phyloP scores from a whole-genome alignment of 2,888 invertebrate species.

The Lampropteryx suffumata region DNA sequence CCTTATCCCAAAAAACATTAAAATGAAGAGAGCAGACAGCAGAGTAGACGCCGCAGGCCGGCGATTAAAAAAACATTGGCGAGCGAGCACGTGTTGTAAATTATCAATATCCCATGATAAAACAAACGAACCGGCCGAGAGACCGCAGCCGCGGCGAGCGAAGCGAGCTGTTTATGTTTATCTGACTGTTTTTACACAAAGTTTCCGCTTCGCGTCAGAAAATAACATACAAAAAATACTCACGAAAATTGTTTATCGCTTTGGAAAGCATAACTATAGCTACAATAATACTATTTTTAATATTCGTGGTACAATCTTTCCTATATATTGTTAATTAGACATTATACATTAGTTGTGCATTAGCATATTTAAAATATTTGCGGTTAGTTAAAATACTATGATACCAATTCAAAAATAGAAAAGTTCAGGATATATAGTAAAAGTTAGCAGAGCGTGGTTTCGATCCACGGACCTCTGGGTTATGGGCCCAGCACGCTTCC shows the following conservation, averaged over 20 bases:
- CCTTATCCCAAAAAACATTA: slow-evolving; percentile 47
- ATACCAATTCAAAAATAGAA: slow-evolving; percentile 2
- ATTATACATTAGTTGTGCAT: too few species aligned
- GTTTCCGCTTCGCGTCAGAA: slow-evolving; percentile 41
- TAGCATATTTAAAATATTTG: too few species aligned
- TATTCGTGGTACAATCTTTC: too few species aligned
- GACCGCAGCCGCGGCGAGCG: slow-evolving; percentile 19
- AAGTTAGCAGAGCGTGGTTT: slow-evolving; percentile 89
- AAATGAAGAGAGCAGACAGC: slow-evolving; percentile 33
- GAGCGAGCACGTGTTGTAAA: slow-evolving; percentile 64
- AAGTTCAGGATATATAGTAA: too few species aligned
- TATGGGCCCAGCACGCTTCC: slow-evolving; percentile 93
- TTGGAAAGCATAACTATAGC: too few species aligned
- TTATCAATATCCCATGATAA: slow-evolving; percentile 81
- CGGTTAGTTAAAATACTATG: too few species aligned
- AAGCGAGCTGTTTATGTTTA: slow-evolving; percentile 56
- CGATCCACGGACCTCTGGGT: slow-evolving; percentile 95
- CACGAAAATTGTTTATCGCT: not conserved
- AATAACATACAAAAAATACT: slow-evolving; percentile 27
- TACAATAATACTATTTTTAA: too few species aligned
- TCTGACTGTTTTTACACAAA: slow-evolving; percentile 68
- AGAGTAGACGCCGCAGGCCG: slow-evolving; percentile 47
- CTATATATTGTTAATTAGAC: too few species aligned
- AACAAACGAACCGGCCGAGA: slow-evolving; percentile 59
- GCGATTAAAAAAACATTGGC: slow-evolving; percentile 54